Conservation (phyloP, 2,113 vertebrate genomes). For the Xyliphius kryptos region DNA sequence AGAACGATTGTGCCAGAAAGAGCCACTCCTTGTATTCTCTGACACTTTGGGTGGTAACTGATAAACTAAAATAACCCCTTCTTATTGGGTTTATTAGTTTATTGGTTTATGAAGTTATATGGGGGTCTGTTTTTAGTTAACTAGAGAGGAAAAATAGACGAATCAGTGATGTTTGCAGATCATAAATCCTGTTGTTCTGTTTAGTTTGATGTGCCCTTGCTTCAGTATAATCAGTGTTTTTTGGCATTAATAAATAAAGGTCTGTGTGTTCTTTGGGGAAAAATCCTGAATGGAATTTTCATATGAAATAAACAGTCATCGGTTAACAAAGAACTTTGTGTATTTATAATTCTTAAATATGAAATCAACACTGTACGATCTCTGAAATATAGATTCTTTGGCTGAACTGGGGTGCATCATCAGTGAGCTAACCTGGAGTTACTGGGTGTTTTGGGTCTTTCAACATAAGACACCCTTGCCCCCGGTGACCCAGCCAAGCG, state of each 20-base stretch:
- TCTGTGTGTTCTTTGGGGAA: not conserved
- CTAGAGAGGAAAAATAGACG: not conserved
- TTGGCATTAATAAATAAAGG: not conserved
- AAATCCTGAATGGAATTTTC: slow-evolving; percentile 4
- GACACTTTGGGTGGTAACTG: slow-evolving; percentile 4
- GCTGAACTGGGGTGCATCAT: no score
- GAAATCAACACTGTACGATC: no score
- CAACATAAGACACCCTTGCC: no score
- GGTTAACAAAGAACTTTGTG: not conserved
- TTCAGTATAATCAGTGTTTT: not conserved
- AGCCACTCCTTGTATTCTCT: slow-evolving; percentile 5
- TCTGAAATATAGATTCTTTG: no score
- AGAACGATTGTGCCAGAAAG: not conserved
- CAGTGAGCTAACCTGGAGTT: no score
- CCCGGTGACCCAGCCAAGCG: no score
- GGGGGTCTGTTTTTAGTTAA: slow-evolving; percentile 13
- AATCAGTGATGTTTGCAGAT: not conserved
- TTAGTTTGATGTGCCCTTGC: not conserved
- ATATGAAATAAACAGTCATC: not conserved
- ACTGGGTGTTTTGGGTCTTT: no score
- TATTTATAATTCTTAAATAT: not conserved
- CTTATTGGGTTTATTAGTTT: not conserved
- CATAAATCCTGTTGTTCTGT: slow-evolving; percentile 2
- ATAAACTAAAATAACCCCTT: not conserved
- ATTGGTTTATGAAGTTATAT: not conserved